Percentiles rank a stretch among this genome's conserved stretches.
These are phyloP conservation scores for Spermophilus dauricus DNA, from an alignment of 2,113 vertebrate species.

Conservation along the genomic window DNA sequence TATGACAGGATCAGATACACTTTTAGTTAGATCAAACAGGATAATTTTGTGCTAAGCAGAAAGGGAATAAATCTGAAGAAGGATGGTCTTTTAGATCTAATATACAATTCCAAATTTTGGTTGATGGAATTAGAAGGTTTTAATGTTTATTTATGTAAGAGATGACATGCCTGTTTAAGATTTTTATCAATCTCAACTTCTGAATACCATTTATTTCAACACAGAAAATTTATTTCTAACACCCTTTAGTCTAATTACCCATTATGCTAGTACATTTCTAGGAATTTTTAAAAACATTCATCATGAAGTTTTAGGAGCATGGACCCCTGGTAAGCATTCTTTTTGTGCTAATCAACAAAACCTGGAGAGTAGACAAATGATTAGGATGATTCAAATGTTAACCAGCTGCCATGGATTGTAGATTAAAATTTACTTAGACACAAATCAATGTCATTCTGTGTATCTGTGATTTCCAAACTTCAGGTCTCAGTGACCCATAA, in stretches of 20 bases:
- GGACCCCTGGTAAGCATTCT: not conserved
- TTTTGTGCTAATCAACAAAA: not conserved
- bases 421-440: conserved; percentile 2
- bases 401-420: not conserved
- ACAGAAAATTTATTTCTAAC: not conserved
- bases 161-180: not conserved
- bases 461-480: not conserved
- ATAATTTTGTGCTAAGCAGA: not conserved
- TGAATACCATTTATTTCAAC: conserved; percentile 27
- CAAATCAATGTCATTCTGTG: not conserved
- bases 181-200: not conserved
- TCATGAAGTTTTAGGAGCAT: not conserved
- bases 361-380: not conserved
- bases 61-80: not conserved
- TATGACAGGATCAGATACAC: not conserved
- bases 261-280: not conserved
- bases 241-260: not conserved
- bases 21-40: not conserved
- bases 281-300: not conserved
- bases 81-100: not conserved
- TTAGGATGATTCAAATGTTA: not conserved
- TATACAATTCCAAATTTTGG: not conserved
- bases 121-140: not conserved
- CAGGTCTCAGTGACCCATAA: not conserved
- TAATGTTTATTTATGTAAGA: not conserved